These are phyloP conservation scores for Neostethus bicornis DNA, from an alignment of 2,797 vertebrate species.

Conservation along the genomic window DNA sequence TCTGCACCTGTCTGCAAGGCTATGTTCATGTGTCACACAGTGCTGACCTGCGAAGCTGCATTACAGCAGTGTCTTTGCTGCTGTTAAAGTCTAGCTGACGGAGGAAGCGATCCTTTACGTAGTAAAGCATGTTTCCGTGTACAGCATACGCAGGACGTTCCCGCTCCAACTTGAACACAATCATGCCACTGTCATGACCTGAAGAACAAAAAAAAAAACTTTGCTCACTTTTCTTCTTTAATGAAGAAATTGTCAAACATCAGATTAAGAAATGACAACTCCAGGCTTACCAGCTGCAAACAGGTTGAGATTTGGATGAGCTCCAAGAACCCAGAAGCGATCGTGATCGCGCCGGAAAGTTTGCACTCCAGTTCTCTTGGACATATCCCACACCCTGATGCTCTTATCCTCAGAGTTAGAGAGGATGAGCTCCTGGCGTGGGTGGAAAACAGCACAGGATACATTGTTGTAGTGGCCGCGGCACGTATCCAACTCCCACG, in stretches of 20 bases:
- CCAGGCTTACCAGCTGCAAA: constrained; percentile 93
- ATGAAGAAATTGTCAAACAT: too few relatives aligned
- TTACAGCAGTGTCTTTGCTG: constrained; percentile 95
- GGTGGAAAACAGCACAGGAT: constrained; percentile 95
- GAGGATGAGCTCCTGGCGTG: constrained; percentile 95
- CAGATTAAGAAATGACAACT: too few relatives aligned
- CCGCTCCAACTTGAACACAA: constrained; percentile 95
- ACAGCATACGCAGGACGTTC: constrained; percentile 94
- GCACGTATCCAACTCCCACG: constrained; percentile 97
- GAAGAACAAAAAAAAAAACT: constrained; percentile 5
- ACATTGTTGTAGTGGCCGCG: constrained; percentile 98
- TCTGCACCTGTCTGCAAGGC: background rate
- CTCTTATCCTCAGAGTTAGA: constrained; percentile 99
- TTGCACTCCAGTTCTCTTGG: constrained; percentile 95
- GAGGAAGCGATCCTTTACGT: constrained; percentile 95
- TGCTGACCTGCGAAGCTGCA: constrained; percentile 92
- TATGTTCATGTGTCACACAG: background rate
- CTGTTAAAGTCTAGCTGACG: constrained; percentile 96
- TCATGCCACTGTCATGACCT: constrained; percentile 97
- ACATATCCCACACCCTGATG: constrained; percentile 98
- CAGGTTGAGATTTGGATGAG: constrained; percentile 97
- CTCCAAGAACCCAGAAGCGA: constrained; percentile 96
- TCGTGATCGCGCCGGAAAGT: constrained; percentile 96
- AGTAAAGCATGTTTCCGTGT: constrained; percentile 91
- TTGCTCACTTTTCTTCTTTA: too few relatives aligned